These are phyloP conservation scores for Chrysaora quinquecirrha DNA, from an alignment of 30 jellyfish, hydroid and myxozoan species.

Conservation along the genomic window DNA sequence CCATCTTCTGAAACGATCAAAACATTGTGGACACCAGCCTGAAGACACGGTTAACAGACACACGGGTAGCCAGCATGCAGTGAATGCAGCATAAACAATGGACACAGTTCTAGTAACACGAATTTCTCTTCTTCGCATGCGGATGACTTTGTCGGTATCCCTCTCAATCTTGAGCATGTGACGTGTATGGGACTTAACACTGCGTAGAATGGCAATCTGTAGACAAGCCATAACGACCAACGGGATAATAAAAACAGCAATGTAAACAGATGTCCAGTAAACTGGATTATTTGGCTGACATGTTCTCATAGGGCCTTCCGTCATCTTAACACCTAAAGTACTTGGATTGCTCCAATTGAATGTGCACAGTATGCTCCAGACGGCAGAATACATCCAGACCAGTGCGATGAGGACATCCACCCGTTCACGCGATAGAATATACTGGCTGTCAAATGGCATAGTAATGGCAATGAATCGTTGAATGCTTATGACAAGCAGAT, in stretches of 20 bases:
- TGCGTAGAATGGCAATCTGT: slow-evolving; percentile 56
- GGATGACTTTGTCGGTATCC: slow-evolving; percentile 34
- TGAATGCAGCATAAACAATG: slow-evolving; percentile 82
- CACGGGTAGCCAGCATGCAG: slow-evolving; percentile 81
- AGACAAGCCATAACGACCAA: slow-evolving; percentile 73
- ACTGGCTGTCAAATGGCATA: slow-evolving; percentile 52
- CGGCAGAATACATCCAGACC: slow-evolving; percentile 67
- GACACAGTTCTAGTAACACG: slow-evolving; percentile 72
- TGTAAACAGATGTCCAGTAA: slow-evolving; percentile 67
- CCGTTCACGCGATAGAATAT: slow-evolving; percentile 44
- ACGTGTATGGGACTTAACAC: slow-evolving; percentile 68
- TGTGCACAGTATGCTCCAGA: slow-evolving; percentile 66
- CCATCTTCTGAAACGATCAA: slow-evolving; percentile 36
- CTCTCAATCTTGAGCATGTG: slow-evolving; percentile 50
- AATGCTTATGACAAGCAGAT: slow-evolving; percentile 57
- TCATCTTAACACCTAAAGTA: slow-evolving; percentile 14
- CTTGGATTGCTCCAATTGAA: slow-evolving; percentile 61
- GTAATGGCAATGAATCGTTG: slow-evolving; percentile 77
- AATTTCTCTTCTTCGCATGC: slow-evolving; percentile 62
- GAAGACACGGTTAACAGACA: slow-evolving; percentile 63
- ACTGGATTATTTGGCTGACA: slow-evolving; percentile 67
- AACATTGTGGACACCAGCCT: slow-evolving; percentile 74
- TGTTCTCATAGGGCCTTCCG: slow-evolving; percentile 15
- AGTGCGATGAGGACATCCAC: slow-evolving; percentile 43
- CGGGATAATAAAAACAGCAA: slow-evolving; percentile 71